Conservation (phyloP, 2,113 vertebrate species). For the Lichenostomus cassidix region DNA sequence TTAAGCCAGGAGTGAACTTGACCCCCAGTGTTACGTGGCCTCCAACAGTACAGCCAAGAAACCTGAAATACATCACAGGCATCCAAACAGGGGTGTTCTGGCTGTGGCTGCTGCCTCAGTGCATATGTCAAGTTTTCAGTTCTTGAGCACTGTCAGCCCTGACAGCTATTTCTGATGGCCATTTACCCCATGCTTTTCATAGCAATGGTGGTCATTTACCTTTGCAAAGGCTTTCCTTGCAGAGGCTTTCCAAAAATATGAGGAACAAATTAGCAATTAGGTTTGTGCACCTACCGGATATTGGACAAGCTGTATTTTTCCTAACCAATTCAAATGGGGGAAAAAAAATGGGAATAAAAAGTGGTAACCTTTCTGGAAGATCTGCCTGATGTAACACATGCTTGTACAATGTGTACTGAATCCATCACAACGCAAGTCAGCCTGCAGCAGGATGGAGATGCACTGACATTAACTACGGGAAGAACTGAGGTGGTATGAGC, state of each 20-base stretch:
- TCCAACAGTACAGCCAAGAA: not conserved
- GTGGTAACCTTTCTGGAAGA: not conserved
- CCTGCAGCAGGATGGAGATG: not conserved
- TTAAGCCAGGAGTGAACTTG: not conserved
- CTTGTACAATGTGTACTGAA: not conserved
- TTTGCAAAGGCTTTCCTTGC: not conserved
- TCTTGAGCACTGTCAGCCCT: not conserved
- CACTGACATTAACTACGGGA: not conserved
- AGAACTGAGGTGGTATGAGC: not conserved
- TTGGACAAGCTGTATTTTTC: not conserved
- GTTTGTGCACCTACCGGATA: not conserved
- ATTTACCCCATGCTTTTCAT: not conserved
- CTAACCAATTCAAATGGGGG: not conserved
- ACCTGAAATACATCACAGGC: not conserved
- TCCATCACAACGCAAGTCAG: not conserved
- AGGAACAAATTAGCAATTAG: not conserved
- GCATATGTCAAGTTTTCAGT: not conserved
- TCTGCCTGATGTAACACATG: not conserved
- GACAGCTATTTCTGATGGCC: not conserved
- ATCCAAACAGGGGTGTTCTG: not conserved
- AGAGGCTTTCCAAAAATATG: not conserved
- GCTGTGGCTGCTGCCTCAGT: not conserved
- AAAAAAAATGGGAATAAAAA: not conserved
- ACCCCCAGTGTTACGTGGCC: fast-evolving
- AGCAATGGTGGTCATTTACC: not conserved